Evolutionary conservation across 2,888 invertebrate species (phyloP), one percentile per base, ranked within the genome.

Genomic region (Bimastos eiseni): DNA sequence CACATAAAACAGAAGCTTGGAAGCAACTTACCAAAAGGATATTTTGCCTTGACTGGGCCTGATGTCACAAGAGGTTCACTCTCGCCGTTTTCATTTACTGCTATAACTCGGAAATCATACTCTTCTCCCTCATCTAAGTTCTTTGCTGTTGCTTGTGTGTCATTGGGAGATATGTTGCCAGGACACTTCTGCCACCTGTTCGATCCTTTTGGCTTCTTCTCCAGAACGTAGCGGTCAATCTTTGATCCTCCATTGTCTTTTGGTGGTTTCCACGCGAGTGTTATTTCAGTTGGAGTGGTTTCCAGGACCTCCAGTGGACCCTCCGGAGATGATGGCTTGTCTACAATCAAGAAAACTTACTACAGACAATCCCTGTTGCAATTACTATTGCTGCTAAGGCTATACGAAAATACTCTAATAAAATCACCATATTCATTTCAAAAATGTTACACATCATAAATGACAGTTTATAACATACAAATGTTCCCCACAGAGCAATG

Each of bases 31-130:
- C 96, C 98, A 95, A 98, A 99, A 92, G 99, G 98, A 97, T 98
- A 98, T 95, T 98, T 97, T 0, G 99, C 98, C 93, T 97, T 97
- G 93, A 99, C 98, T 15, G 99, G 98, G 94, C 98, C 98, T 30
- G 97, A 96, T 0, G 98, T 98, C 83, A 94, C 94, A 0, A 97
- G 97, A 11, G 99, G 98, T 93, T 99, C 99, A 0, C 99, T 98
- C 93, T 98, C 97, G 41, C 99, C 99, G 94, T 99, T 98, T 94
- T 98, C 97, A 95, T 99, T 99, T 95, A 99, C 99, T 91, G 99
- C 99, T 96, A 98, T 97, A 0, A 99, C 99, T 92, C 99, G 97
- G 96, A 99, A 99, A 93, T 99, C 99, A 95, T 99, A 99, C 90
- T 98, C 97, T 93, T 96, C 96, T 90, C 98, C 98, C 70, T 98